These are phyloP conservation scores for Ophthalmotilapia sp. DNA, from an alignment of 2,113 vertebrate genomes.

Conservation along the genomic window DNA sequence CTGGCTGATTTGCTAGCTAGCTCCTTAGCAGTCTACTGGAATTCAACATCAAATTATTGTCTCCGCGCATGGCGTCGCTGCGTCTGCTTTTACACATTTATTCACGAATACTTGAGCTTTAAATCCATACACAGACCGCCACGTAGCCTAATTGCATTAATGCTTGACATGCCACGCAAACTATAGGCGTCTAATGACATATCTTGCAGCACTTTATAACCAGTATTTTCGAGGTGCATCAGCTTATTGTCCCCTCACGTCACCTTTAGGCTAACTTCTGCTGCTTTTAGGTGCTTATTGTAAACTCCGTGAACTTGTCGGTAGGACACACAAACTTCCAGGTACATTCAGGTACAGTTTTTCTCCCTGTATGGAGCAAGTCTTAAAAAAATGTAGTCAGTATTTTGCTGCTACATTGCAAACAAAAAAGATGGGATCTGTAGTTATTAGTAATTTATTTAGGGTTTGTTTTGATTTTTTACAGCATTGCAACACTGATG, in stretches of 20 bases:
- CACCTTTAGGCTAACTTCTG: neutral
- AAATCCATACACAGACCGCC: neutral
- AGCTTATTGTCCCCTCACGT: neutral
- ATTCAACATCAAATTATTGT: slow-evolving; percentile 60
- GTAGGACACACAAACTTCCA: neutral
- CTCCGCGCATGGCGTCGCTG: slow-evolving; percentile 57
- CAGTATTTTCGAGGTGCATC: neutral
- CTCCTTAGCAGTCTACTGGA: slow-evolving; percentile 51
- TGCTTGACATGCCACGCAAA: neutral
- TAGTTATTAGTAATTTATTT: neutral
- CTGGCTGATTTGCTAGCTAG: slow-evolving; percentile 24
- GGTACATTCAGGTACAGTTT: neutral
- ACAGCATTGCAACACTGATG: neutral
- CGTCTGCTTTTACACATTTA: slow-evolving; percentile 4
- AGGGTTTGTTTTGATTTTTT: neutral
- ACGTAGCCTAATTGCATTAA: neutral
- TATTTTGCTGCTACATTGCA: neutral
- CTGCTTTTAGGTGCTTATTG: slow-evolving; percentile 10
- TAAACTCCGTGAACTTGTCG: neutral
- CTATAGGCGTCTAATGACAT: neutral
- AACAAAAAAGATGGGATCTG: neutral
- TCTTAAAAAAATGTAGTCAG: neutral
- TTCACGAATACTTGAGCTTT: neutral
- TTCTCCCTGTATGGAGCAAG: neutral
- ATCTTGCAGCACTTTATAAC: neutral